A percentile compares a stretch with the other conserved stretches of the same genome.
phyloP scores from a whole-genome alignment of 2,888 invertebrate species.

The Abscondita cerata region DNA sequence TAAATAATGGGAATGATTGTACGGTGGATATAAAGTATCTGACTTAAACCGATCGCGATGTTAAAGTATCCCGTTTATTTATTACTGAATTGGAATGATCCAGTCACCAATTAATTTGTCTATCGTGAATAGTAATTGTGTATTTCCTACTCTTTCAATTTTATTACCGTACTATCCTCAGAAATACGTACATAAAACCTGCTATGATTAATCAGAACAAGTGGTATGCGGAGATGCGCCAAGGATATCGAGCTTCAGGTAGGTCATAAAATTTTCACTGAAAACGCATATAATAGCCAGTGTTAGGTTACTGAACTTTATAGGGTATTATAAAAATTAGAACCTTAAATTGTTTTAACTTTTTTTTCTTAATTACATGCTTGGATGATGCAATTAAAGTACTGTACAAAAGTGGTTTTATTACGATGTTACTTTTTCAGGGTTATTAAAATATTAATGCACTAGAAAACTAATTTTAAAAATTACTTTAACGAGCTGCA shows the following conservation, averaged over 20 bases:
- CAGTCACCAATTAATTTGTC: conserved; percentile 57
- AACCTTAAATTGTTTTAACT: conserved; percentile 8
- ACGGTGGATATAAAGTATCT: conserved; percentile 9
- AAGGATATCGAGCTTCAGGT: conserved; percentile 40
- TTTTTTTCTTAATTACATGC: conserved; percentile 6
- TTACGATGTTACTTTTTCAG: neutral
- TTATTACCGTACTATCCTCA: conserved; percentile 22
- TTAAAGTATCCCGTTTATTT: conserved; percentile 43
- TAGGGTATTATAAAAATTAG: conserved; percentile 7
- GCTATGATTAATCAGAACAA: conserved; percentile 34
- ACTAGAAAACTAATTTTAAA: no score
- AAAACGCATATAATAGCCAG: conserved; percentile 30
- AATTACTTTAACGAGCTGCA: no score
- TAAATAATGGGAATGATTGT: conserved; percentile 8
- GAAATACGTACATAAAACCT: conserved; percentile 21
- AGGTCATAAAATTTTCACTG: conserved; percentile 43
- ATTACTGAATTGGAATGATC: conserved; percentile 51
- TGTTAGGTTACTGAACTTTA: conserved; percentile 40
- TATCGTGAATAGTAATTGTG: conserved; percentile 51
- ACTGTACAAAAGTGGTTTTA: conserved; percentile 11
- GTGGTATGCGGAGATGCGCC: conserved; percentile 39
- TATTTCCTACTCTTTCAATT: conserved; percentile 47
- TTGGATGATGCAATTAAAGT: conserved; percentile 8
- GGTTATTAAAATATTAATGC: neutral
- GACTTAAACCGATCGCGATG: conserved; percentile 13